These are phyloP conservation scores for Zapornia atra DNA, from an alignment of 2,113 vertebrate species.

Conservation along the genomic window DNA sequence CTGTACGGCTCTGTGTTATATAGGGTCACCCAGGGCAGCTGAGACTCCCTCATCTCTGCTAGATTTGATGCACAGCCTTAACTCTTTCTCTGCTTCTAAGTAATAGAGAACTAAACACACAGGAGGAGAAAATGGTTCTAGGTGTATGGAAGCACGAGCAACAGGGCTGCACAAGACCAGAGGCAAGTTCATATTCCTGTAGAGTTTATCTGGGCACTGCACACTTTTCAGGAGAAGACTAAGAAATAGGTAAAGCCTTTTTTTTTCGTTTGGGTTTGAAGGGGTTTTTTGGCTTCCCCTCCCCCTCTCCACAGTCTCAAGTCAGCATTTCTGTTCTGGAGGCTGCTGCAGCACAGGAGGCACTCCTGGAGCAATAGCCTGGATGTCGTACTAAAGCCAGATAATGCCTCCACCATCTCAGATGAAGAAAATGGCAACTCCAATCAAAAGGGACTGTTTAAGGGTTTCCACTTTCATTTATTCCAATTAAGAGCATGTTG, in stretches of 20 bases:
- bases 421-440: background rate
- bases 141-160: background rate
- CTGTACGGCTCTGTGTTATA: conserved; percentile 17
- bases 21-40: background rate
- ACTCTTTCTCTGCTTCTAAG: conserved; percentile 30
- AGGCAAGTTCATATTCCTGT: background rate
- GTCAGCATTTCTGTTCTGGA: background rate
- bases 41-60: background rate
- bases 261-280: too few relatives aligned
- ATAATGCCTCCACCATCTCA: background rate
- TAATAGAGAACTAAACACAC: background rate
- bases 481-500: background rate
- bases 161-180: background rate
- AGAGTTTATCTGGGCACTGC: background rate
- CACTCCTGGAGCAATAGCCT: background rate
- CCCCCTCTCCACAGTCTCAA: background rate
- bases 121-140: background rate
- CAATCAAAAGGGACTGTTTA: background rate
- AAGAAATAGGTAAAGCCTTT: background rate
- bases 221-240: background rate
- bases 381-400: background rate
- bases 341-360: background rate
- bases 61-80: background rate
- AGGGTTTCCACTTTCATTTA: background rate
- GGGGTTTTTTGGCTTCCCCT: background rate